Evolutionary conservation across 1,140 invertebrate genomes (phyloP), one percentile per base, ranked within the genome.

Genomic region (Drosophila parvula): DNA sequence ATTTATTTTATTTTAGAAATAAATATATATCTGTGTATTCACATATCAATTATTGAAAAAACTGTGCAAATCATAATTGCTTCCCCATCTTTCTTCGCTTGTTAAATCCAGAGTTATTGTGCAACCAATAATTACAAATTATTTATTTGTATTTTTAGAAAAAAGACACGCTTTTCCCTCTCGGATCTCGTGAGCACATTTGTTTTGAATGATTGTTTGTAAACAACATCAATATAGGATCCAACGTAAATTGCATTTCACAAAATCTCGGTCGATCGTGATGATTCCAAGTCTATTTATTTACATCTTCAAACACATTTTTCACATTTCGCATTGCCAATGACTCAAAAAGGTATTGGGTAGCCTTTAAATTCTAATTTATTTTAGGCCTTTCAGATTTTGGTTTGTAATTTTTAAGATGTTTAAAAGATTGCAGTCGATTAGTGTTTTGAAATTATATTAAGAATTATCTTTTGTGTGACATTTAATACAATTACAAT

Each of bases 131-230:
- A 78, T 40, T 28, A 43, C 44, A 38, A 16, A 22, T 27, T 10
- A 48, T 40, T 61, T 30, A 56, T 48, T 58, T 38, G 12, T 18
- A 38, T 18, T 47, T 41, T 32, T 18, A 16, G 41, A 34, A 18
- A 27, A 63, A 65, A 44, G 58, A 65, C 63, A 65, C 27, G 43
- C 27, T 38, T 58, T 59, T 62, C 57, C 22, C 14, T 38, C 34
- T 30, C 41, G n/a, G 9, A 65, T 64, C 57, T 64, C 63, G 40
- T 63, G 58, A 30, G 58, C 63, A 65, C 27, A 65, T 63, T 65
- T 63, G 63, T 62, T 65, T 45, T 65, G 57, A 63, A 36, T 58
- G 63, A 45, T 65, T 62, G 63, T 65, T 65, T 65, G 62, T 65
- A 65, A 64, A 64, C 62, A 64, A 64, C 57, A 61, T 44, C 63